These are phyloP conservation scores for Cnemophilus loriae DNA, from an alignment of 2,113 vertebrate genomes.

Conservation along the genomic window DNA sequence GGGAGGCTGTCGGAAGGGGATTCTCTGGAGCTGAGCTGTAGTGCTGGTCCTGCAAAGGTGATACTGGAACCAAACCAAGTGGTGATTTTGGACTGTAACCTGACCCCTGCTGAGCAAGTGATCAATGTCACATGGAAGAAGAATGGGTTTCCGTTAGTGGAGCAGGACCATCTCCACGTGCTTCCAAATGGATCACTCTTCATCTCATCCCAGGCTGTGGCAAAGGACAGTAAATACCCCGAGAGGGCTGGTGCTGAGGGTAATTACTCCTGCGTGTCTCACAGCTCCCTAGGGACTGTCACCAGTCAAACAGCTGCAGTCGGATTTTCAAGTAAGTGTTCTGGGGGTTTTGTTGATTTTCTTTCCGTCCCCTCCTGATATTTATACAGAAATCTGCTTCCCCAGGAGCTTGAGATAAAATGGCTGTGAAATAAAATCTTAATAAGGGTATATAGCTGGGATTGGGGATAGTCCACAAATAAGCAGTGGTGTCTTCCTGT, in stretches of 20 bases:
- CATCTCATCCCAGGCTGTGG: conserved; percentile 56
- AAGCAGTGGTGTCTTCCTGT: neutral
- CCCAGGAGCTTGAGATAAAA: neutral
- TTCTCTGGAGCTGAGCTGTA: conserved; percentile 88
- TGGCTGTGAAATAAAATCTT: neutral
- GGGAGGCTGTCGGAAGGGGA: conserved; percentile 70
- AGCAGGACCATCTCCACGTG: conserved; percentile 68
- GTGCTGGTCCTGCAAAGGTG: conserved; percentile 81
- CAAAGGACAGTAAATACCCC: conserved; percentile 30
- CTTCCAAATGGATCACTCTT: conserved; percentile 85
- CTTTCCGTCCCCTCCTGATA: neutral
- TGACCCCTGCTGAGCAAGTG: conserved; percentile 72
- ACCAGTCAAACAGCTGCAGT: conserved; percentile 85
- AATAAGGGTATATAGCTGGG: neutral
- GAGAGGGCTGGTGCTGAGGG: conserved; percentile 71
- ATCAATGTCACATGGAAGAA: conserved; percentile 86
- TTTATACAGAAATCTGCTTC: neutral
- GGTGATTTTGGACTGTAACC: conserved; percentile 83
- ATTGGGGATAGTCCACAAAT: neutral
- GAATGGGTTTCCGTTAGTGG: conserved; percentile 75
- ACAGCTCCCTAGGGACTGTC: conserved; percentile 80
- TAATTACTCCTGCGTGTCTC: conserved; percentile 85
- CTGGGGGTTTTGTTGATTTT: neutral
- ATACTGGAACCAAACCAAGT: conserved; percentile 79
- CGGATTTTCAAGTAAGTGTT: conserved; percentile 84